A percentile compares a stretch with the other conserved stretches of the same genome.
Evolutionary conservation across 2,888 invertebrate species (phyloP).

Genomic region (Cabera pusaria): DNA sequence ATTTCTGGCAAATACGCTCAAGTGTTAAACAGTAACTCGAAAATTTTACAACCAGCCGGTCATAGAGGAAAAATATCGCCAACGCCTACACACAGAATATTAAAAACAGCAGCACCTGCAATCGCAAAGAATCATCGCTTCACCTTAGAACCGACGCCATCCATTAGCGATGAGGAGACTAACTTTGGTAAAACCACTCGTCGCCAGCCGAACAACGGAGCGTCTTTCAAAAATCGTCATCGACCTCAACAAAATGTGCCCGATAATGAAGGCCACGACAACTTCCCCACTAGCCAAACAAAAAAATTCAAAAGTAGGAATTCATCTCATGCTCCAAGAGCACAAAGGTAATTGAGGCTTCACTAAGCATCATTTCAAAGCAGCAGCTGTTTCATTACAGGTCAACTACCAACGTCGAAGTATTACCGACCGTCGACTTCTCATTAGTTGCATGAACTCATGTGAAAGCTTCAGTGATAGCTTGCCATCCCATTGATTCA

Average conservation of each 20-base stretch:
- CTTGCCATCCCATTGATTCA: constrained; percentile 16
- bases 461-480: constrained; percentile 21
- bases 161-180: constrained; percentile 85
- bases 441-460: constrained; percentile 24
- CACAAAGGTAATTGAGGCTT: constrained; percentile 61
- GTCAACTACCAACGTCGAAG: constrained; percentile 24
- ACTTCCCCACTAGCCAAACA: constrained; percentile 52
- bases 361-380: constrained; percentile 14
- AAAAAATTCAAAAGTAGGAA: constrained; percentile 77
- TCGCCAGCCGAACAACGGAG: constrained; percentile 73
- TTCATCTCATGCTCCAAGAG: constrained; percentile 58
- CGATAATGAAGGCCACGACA: constrained; percentile 67
- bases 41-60: constrained; percentile 76
- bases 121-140: constrained; percentile 78
- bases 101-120: constrained; percentile 90
- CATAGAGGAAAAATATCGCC: constrained; percentile 87
- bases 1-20: constrained; percentile 95
- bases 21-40: constrained; percentile 92
- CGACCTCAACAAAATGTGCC: constrained; percentile 63
- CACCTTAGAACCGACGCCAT: constrained; percentile 86
- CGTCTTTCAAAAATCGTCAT: constrained; percentile 84
- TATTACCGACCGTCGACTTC: constrained; percentile 28
- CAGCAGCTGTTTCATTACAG: constrained; percentile 24
- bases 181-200: constrained; percentile 80
- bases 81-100: constrained; percentile 86